Conservation (phyloP, 1,140 invertebrate genomes). For the Pseudomyrmex cubaensis region DNA sequence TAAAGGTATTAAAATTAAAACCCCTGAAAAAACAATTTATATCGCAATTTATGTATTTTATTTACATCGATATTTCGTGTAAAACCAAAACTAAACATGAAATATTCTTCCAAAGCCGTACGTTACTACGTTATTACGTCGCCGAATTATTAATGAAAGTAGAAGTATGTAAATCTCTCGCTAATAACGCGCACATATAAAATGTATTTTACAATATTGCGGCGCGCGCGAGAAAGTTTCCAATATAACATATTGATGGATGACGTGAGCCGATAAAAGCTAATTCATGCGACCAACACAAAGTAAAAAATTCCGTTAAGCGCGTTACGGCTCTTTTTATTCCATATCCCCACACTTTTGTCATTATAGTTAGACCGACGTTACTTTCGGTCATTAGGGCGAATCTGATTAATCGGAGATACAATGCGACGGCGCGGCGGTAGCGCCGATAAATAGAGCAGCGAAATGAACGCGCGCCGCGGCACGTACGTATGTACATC, state of each 20-base stretch:
- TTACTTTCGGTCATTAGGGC: not conserved
- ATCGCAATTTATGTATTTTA: not conserved
- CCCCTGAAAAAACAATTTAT: not conserved
- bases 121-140: not conserved
- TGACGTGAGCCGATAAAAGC: conserved; percentile 22
- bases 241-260: conserved; percentile 26
- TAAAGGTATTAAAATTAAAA: not conserved
- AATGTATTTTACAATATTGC: conserved; percentile 28
- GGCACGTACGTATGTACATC: not conserved
- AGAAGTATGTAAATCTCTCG: not conserved
- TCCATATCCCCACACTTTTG: not conserved
- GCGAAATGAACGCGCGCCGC: not conserved
- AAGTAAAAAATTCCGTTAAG: not conserved
- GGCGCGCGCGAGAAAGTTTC: not conserved
- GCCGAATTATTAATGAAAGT: not conserved
- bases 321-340: not conserved
- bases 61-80: not conserved
- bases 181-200: conserved; percentile 1
- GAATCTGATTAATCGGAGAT: conserved; percentile 54
- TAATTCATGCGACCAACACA: not conserved
- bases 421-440: not conserved
- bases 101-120: not conserved
- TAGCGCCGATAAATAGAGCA: conserved; percentile 13
- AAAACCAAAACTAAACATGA: not conserved
- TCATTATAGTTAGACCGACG: not conserved